Percentiles rank a stretch among this genome's conserved stretches.
Evolutionary conservation across 1,140 invertebrate species (phyloP).

Genomic region (Panagrolaimus sp.): DNA sequence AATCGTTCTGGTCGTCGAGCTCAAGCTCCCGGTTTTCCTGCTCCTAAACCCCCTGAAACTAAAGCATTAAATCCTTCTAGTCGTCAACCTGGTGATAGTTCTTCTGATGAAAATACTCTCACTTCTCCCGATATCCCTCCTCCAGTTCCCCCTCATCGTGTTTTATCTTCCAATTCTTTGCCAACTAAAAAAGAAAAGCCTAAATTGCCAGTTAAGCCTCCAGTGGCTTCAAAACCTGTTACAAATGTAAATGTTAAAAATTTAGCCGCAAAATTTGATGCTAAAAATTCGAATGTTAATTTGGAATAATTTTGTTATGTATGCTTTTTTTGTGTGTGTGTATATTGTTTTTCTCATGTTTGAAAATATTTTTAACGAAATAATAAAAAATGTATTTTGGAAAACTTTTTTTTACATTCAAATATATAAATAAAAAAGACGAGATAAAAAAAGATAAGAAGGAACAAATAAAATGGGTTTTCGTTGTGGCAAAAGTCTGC

Average conservation of each 20-base stretch:
- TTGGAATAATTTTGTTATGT: neutral
- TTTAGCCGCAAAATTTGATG: conserved; percentile 21
- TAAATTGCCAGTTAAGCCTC: conserved; percentile 18
- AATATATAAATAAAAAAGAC: too few relatives aligned
- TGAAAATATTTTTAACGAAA: too few relatives aligned
- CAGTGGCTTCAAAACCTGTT: conserved; percentile 12
- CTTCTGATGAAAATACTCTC: neutral
- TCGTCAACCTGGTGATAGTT: neutral
- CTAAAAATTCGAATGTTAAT: conserved; percentile 16
- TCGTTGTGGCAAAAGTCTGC: too few relatives aligned
- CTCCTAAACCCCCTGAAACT: neutral
- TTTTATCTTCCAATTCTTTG: neutral
- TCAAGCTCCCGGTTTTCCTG: neutral
- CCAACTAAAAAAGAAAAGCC: conserved; percentile 18
- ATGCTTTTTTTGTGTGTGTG: neutral
- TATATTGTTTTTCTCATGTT: neutral
- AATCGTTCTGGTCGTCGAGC: neutral
- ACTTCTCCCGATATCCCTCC: neutral
- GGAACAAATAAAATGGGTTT: too few relatives aligned
- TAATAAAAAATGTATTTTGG: too few relatives aligned
- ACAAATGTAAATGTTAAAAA: conserved; percentile 20
- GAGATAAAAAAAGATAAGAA: too few relatives aligned
- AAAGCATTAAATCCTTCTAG: conserved; percentile 9
- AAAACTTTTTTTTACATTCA: too few relatives aligned
- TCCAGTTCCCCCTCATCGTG: neutral